Evolutionary conservation across 2,797 vertebrate species (phyloP).

Genomic region (Chrosomus eos): DNA sequence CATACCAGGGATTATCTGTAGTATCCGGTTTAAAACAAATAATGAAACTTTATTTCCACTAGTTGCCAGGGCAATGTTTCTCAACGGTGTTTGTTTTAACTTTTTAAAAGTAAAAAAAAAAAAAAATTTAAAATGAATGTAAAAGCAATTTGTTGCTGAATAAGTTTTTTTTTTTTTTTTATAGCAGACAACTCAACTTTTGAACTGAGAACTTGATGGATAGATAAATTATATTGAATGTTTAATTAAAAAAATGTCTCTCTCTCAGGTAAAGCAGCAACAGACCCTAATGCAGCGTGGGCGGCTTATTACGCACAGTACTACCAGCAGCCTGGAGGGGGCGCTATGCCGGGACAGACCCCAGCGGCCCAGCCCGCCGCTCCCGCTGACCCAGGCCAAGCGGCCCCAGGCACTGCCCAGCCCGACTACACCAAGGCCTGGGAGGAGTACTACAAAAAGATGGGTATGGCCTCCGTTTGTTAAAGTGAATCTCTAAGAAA

Average conservation of each 20-base stretch:
- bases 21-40: too few species aligned
- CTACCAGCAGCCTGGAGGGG: conserved; percentile 90
- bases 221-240: too few species aligned
- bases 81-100: too few species aligned
- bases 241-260: neutral
- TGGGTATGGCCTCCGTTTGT: conserved; percentile 73
- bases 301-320: conserved; percentile 95
- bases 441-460: conserved; percentile 95
- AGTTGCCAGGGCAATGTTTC: too few species aligned
- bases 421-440: conserved; percentile 94
- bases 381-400: conserved; percentile 80
- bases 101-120: too few species aligned
- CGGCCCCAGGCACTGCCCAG: conserved; percentile 79
- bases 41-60: too few species aligned
- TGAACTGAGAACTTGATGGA: too few species aligned
- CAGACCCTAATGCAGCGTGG: conserved; percentile 93
- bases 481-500: neutral
- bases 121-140: too few species aligned
- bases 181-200: too few species aligned
- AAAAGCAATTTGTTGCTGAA: too few species aligned
- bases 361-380: conserved; percentile 80
- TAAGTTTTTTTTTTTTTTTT: too few species aligned
- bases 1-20: too few species aligned
- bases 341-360: conserved; percentile 80
- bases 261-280: conserved; percentile 82